Percentiles rank a stretch among this genome's conserved stretches.
Conservation (phyloP, 2,888 invertebrate genomes). For the Philhelius pedissequus region DNA sequence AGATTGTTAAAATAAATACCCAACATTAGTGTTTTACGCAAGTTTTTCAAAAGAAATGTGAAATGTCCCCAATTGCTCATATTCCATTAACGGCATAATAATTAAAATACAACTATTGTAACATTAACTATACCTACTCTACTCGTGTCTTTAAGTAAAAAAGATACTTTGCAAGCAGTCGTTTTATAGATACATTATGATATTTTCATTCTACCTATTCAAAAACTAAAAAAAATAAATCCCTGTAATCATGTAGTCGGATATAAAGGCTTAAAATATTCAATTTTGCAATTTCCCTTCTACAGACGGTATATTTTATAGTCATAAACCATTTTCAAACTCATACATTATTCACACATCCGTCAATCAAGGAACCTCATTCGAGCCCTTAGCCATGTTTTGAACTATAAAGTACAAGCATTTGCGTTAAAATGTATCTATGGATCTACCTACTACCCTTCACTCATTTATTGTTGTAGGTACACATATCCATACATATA, state of each 20-base stretch:
- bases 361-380: slow-evolving; percentile 32
- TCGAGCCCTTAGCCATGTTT: not conserved
- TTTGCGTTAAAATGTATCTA: not conserved
- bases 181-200: too few species aligned
- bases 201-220: too few species aligned
- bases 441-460: not conserved
- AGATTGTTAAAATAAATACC: too few species aligned
- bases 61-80: too few species aligned
- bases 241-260: not conserved
- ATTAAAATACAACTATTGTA: too few species aligned
- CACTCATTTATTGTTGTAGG: slow-evolving; percentile 2
- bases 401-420: not conserved
- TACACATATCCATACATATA: not conserved
- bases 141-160: too few species aligned
- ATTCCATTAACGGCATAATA: too few species aligned
- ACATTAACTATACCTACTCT: too few species aligned
- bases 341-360: slow-evolving; percentile 35
- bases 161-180: too few species aligned
- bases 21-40: too few species aligned
- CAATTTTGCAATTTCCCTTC: slow-evolving; percentile 10
- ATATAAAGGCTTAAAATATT: slow-evolving; percentile 19
- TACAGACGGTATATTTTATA: not conserved
- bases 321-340: not conserved
- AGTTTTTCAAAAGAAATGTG: too few species aligned
- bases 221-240: not conserved